Percentiles rank a stretch among this genome's conserved stretches.
Evolutionary conservation across 1,140 invertebrate genomes (phyloP).

Genomic region (Pogonus chalceus): DNA sequence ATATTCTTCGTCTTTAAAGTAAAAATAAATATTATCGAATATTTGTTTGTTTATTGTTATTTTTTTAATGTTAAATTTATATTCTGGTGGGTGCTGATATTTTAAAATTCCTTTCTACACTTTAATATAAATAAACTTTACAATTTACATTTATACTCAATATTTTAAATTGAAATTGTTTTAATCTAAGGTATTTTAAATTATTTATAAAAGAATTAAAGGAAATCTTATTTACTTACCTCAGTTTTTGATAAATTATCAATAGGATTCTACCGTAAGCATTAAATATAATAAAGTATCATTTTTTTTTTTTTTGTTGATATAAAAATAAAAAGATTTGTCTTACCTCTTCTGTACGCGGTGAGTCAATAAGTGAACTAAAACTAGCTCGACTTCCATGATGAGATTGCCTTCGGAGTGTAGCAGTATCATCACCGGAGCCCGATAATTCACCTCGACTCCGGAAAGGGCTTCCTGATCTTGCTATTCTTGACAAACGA

Average conservation of each 20-base stretch:
- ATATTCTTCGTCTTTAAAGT: no score
- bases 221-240: no score
- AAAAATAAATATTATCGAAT: no score
- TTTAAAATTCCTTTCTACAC: no score
- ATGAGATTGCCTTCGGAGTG: constrained; percentile 42
- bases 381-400: constrained; percentile 60
- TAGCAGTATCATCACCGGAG: constrained; percentile 21
- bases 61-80: no score
- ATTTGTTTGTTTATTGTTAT: no score
- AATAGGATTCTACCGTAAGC: not conserved
- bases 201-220: no score
- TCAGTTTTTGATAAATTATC: not conserved
- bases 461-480: constrained; percentile 26
- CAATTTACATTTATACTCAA: no score
- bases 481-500: constrained; percentile 35
- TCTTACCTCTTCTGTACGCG: constrained; percentile 52
- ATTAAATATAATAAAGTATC: not conserved
- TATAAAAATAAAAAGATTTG: not conserved
- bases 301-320: constrained; percentile 10
- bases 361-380: constrained; percentile 52
- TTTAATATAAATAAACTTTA: no score
- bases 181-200: no score
- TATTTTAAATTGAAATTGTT: no score
- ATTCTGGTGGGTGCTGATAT: no score
- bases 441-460: constrained; percentile 20